These are phyloP conservation scores for Prosapia bicincta DNA, from an alignment of 2,888 invertebrate genomes.

Conservation along the genomic window DNA sequence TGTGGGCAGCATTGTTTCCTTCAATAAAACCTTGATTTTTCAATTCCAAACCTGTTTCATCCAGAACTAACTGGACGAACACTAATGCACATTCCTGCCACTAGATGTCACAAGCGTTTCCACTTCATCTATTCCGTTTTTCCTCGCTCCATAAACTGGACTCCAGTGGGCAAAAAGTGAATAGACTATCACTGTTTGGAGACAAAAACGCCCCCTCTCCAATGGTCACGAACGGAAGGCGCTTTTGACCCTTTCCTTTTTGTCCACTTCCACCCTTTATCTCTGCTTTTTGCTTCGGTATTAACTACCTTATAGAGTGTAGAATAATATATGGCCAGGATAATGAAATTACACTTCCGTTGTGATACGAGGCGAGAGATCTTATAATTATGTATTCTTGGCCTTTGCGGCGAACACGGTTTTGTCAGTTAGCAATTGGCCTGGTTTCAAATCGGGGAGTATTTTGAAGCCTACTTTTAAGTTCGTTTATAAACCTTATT, in stretches of 20 bases:
- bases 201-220: background rate
- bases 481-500: no score
- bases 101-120: background rate
- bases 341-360: background rate
- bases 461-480: no score
- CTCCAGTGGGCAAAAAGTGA: background rate
- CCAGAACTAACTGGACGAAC: no score
- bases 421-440: no score
- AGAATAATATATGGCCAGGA: background rate
- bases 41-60: no score
- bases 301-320: background rate
- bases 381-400: background rate
- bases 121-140: background rate
- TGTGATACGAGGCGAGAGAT: background rate
- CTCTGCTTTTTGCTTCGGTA: background rate
- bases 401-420: background rate
- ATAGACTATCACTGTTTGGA: background rate
- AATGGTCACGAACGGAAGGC: conserved; percentile 5
- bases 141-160: background rate
- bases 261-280: background rate
- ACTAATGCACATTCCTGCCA: background rate
- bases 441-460: no score
- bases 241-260: conserved; percentile 16
- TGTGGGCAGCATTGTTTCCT: no score
- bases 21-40: no score